Base-by-base conservation (phyloP, 2,797 vertebrate species). In the Bradypus variegatus region DNA sequence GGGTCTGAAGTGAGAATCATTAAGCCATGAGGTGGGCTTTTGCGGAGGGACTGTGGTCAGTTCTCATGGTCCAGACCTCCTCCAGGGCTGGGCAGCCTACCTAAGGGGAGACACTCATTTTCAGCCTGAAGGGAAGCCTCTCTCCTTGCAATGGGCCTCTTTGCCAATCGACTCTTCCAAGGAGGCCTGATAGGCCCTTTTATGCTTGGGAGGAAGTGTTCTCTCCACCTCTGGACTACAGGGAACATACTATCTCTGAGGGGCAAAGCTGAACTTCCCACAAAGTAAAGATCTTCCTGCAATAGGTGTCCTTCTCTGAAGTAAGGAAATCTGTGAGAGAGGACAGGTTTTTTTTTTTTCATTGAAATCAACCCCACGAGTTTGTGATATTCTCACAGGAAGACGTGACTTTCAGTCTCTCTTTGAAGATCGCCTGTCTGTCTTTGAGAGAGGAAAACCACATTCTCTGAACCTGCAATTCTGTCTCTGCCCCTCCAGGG, bases 221-320 rank as follows among this genome's bases (percentile, higher is more conserved):
- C 67, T 93, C 25, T 90, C 73, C 76, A 81, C 33, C 64, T 90
- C 53, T 78, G 80, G 21, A 53, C 48, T 77, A 38, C 36, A 81
- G 31, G 81, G 64, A 85, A 70, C 38, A 90, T 65, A 84, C 25
- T 86, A 4, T 72, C 76, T 89, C 81, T 85, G 84, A 84, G 45
- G 93, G 64, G 82, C 58, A 95, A 91, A 95, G 70, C 65, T 79
- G 58, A 94, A 64, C 79, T 85, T 90, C 79, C 87, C 67, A 23
- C 36, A 55, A 92, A 88, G 92, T 84, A 86, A 85, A 83, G 62
- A 19, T 86, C 72, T 92, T 67, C 84, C 92, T 90, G 80, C 88
- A 88, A 89, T 86, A 90, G 48, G 50, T 93, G 58, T 53, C 62
- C 53, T 93, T 94, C 69, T 93, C 73, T 85, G 62, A 94, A 92